phyloP scores from a whole-genome alignment of 2,113 vertebrate genomes.

The Nothoprocta pentlandii region DNA sequence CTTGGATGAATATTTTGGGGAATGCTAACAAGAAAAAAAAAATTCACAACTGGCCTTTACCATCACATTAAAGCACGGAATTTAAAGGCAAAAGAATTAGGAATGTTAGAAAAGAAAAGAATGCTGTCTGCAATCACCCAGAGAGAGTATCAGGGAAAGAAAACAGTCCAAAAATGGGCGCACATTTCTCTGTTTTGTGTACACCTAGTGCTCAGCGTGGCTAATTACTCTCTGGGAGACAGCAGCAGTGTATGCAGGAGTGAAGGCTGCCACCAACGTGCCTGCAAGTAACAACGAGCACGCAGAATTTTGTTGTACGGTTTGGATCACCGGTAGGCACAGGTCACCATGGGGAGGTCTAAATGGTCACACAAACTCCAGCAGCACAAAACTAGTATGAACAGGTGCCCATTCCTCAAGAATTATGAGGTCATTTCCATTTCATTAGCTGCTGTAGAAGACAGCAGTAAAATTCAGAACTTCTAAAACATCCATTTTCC shows the following conservation, averaged over 20 bases:
- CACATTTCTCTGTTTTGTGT: fast-evolving
- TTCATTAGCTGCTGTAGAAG: background rate
- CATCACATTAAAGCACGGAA: fast-evolving
- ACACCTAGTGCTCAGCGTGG: background rate
- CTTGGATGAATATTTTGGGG: background rate
- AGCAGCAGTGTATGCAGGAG: fast-evolving
- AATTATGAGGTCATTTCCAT: background rate
- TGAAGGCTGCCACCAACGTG: background rate
- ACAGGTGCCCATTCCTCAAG: background rate
- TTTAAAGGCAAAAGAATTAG: background rate
- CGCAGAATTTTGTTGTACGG: background rate
- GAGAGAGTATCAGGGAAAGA: background rate
- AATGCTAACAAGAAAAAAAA: background rate
- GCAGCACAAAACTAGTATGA: background rate
- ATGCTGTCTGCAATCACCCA: background rate
- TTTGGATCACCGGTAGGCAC: background rate
- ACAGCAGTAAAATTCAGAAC: background rate
- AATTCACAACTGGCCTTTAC: background rate
- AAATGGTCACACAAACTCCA: background rate
- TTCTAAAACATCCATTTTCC: background rate
- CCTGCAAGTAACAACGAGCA: background rate
- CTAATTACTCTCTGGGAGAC: background rate
- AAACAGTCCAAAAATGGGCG: background rate
- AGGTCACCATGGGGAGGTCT: fast-evolving
- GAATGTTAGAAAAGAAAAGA: background rate